Evolutionary conservation across 1,140 invertebrate species (phyloP).

Genomic region (roundworm (Caenorhabditis elegans)): WBcel235 BX284606.5:2231501-2232000

Average conservation of each 20-base stretch:
- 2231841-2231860: conserved; percentile 29
- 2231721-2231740: not conserved
- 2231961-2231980: not conserved
- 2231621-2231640: not conserved
- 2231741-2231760: not conserved
- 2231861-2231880: conserved; percentile 13
- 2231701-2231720: not conserved
- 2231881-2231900: conserved; percentile 29
- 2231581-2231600: conserved; percentile 14
- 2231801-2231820: conserved; percentile 13
- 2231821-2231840: conserved; percentile 22
- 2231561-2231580: not conserved
- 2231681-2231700: no score
- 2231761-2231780: not conserved
- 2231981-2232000: not conserved
- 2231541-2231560: conserved; percentile 17
- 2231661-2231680: not conserved
- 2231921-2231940: not conserved
- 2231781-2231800: not conserved
- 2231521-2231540: conserved; percentile 5
- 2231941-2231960: not conserved
- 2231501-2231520: not conserved
- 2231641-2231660: not conserved
- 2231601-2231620: conserved; percentile 20
- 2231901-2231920: conserved; percentile 11